Evolutionary conservation across 1,140 invertebrate genomes (phyloP).

Genomic region (Brachionus asplanchnoidis): DNA sequence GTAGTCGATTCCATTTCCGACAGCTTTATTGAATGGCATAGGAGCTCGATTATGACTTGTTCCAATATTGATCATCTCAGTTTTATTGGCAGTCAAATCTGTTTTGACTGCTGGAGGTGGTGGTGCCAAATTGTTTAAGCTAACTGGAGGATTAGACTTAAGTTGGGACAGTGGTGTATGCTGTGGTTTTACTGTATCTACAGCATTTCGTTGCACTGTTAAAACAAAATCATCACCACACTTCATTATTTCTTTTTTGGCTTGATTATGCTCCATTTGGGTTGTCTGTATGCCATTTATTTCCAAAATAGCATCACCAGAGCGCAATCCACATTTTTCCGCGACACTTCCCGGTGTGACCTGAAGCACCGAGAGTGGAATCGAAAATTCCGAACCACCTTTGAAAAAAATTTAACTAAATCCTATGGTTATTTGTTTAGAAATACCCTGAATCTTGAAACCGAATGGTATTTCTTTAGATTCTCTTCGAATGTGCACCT

Average conservation of each 20-base stretch:
- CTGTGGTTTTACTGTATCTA: slow-evolving; percentile 9
- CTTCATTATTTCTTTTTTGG: slow-evolving; percentile 56
- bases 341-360: slow-evolving; percentile 53
- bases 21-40: slow-evolving; percentile 33
- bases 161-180: slow-evolving; percentile 22
- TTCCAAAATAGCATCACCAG: slow-evolving; percentile 53
- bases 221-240: slow-evolving; percentile 55
- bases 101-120: slow-evolving; percentile 10
- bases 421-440: neutral
- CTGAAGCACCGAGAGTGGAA: slow-evolving; percentile 45
- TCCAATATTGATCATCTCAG: slow-evolving; percentile 6
- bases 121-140: neutral
- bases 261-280: slow-evolving; percentile 52
- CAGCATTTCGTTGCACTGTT: slow-evolving; percentile 47
- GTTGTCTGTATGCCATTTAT: slow-evolving; percentile 50
- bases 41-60: slow-evolving; percentile 39
- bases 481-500: slow-evolving; percentile 9
- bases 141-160: slow-evolving; percentile 7
- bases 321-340: slow-evolving; percentile 48
- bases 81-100: neutral
- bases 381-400: slow-evolving; percentile 32
- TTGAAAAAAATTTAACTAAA: neutral
- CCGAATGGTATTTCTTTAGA: slow-evolving; percentile 4
- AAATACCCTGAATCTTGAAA: slow-evolving; percentile 32
- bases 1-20: slow-evolving; percentile 26